These are phyloP conservation scores for Macroramphosus scolopax DNA, from an alignment of 2,797 vertebrate species.

Conservation along the genomic window DNA sequence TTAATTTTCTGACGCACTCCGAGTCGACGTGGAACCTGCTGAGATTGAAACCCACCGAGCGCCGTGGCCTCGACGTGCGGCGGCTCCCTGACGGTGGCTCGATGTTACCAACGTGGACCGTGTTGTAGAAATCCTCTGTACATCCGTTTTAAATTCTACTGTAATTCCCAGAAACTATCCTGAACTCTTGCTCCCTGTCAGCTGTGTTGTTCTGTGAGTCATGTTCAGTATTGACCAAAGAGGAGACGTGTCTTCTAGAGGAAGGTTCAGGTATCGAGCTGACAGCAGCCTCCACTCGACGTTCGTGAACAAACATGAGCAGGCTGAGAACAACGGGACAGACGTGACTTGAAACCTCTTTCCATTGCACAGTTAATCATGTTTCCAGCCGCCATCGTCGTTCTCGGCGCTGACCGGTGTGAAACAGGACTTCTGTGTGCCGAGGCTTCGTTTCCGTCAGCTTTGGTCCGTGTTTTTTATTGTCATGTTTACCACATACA, in stretches of 20 bases:
- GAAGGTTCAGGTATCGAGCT: no score
- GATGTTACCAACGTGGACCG: no score
- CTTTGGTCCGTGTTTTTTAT: conserved; percentile 13
- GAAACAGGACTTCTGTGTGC: conserved; percentile 43
- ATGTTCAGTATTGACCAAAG: conserved; percentile 57
- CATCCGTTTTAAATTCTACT: no score
- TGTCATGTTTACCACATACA: conserved; percentile 53
- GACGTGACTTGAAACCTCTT: conserved; percentile 43
- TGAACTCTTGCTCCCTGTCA: conserved; percentile 23
- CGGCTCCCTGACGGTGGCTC: no score
- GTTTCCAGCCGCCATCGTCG: conserved; percentile 44
- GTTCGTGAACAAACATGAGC: conserved; percentile 17
- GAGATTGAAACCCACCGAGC: neutral
- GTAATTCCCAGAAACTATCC: conserved; percentile 29
- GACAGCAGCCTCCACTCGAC: no score
- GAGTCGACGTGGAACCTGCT: neutral
- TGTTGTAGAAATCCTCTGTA: no score
- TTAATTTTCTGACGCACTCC: no score
- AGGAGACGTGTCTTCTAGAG: conserved; percentile 46
- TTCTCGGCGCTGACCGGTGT: conserved; percentile 57
- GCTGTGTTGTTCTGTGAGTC: conserved; percentile 32
- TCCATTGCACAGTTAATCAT: conserved; percentile 30
- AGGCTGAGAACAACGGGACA: conserved; percentile 24
- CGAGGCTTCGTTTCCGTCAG: conserved; percentile 40
- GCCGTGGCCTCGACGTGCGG: no score